Percentiles rank a stretch among this genome's conserved stretches.
These are phyloP conservation scores for Micromys minutus DNA, from an alignment of 2,113 vertebrate genomes.

Conservation along the genomic window DNA sequence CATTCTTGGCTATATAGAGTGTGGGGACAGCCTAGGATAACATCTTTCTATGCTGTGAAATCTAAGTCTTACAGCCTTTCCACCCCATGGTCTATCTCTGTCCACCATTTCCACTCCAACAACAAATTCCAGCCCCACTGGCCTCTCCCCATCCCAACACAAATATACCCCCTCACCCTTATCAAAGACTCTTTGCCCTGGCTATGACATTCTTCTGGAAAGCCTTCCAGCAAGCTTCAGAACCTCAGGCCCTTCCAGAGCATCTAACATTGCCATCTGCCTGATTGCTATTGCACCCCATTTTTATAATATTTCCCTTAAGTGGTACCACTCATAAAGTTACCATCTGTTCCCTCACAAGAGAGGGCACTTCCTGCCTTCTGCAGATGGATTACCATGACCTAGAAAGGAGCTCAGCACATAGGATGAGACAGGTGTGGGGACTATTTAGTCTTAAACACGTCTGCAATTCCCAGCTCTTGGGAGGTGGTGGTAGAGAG, in stretches of 20 bases:
- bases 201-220: not conserved
- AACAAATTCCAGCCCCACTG: not conserved
- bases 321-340: not conserved
- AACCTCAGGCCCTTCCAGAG: not conserved
- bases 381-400: not conserved
- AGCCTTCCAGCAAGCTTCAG: not conserved
- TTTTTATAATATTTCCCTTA: not conserved
- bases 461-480: not conserved
- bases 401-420: slow-evolving; percentile 4
- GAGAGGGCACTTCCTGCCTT: slow-evolving; percentile 15
- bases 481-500: not conserved
- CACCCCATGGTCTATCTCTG: not conserved
- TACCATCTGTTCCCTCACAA: not conserved
- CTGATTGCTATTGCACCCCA: not conserved
- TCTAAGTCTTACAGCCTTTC: not conserved
- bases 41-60: not conserved
- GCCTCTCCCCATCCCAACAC: not conserved
- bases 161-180: not conserved
- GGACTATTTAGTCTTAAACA: not conserved
- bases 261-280: not conserved
- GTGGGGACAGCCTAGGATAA: not conserved
- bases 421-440: not conserved
- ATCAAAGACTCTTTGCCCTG: not conserved
- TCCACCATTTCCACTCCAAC: not conserved
- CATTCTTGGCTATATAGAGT: not conserved